Evolutionary conservation across 2,113 vertebrate species (phyloP).

Genomic region (Gadus macrocephalus): DNA sequence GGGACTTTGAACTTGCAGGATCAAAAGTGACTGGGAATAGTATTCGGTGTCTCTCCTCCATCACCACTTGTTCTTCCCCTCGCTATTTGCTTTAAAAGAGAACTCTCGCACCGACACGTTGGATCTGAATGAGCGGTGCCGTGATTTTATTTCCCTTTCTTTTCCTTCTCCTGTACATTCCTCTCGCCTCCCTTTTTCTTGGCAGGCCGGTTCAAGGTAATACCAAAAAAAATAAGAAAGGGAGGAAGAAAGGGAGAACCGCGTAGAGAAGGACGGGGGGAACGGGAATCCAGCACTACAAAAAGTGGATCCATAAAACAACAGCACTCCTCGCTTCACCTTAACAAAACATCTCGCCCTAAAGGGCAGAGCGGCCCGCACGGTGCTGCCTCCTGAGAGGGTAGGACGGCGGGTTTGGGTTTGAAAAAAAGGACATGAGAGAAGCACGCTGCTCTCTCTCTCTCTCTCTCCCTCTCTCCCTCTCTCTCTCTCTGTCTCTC

Average conservation of each 20-base stretch:
- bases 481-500: slow-evolving; percentile 50
- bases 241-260: slow-evolving; percentile 14
- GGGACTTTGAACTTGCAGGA: slow-evolving; percentile 75
- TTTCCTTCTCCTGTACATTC: slow-evolving; percentile 34
- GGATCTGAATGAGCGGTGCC: slow-evolving; percentile 68
- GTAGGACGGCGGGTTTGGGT: slow-evolving; percentile 85
- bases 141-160: slow-evolving; percentile 52
- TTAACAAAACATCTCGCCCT: slow-evolving; percentile 90
- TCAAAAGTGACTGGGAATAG: slow-evolving; percentile 74
- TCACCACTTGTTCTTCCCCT: slow-evolving; percentile 58
- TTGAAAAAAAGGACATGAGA: slow-evolving; percentile 76
- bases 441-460: slow-evolving; percentile 43
- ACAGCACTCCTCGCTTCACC: slow-evolving; percentile 85
- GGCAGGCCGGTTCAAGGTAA: slow-evolving; percentile 71
- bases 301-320: slow-evolving; percentile 85
- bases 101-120: slow-evolving; percentile 65
- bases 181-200: slow-evolving; percentile 51
- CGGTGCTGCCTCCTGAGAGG: slow-evolving; percentile 86
- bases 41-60: slow-evolving; percentile 66
- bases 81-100: slow-evolving; percentile 65
- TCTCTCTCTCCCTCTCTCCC: too few relatives aligned
- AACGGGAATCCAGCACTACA: slow-evolving; percentile 46
- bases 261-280: not conserved
- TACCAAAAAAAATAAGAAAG: slow-evolving; percentile 38
- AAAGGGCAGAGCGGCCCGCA: slow-evolving; percentile 92